Percentiles rank a stretch among this genome's conserved stretches.
phyloP scores from a whole-genome alignment of 64 coral and sea anemone species.

The Porites lutea region DNA sequence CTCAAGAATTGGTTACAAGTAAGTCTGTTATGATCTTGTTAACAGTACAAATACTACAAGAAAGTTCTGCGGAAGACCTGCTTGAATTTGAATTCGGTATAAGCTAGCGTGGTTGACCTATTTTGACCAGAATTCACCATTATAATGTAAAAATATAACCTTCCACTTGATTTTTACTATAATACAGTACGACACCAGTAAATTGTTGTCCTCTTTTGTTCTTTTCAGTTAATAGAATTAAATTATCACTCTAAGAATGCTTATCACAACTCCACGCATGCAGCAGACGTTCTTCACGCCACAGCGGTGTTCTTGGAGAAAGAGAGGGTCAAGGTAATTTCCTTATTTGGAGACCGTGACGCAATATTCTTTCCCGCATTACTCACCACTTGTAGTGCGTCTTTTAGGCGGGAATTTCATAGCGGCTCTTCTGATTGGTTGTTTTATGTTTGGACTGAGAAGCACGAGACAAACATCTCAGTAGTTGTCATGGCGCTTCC shows the following conservation, averaged over 20 bases:
- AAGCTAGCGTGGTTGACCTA: too few species aligned
- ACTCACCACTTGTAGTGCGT: neutral
- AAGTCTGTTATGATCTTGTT: conserved; percentile 25
- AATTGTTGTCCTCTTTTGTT: neutral
- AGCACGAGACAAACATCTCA: too few species aligned
- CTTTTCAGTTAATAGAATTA: conserved; percentile 94
- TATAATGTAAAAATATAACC: too few species aligned
- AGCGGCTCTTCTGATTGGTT: too few species aligned
- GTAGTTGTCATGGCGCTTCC: too few species aligned
- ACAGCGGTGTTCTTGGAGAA: conserved; percentile 95
- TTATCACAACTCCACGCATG: conserved; percentile 98
- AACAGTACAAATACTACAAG: neutral
- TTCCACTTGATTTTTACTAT: too few species aligned
- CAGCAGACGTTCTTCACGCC: conserved; percentile 95
- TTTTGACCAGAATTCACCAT: too few species aligned
- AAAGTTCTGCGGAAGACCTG: neutral
- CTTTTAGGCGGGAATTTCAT: neutral
- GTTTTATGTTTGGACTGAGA: too few species aligned
- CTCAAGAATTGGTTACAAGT: conserved; percentile 98
- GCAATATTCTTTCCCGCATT: too few species aligned
- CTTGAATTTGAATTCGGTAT: neutral
- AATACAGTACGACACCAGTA: too few species aligned
- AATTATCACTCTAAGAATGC: conserved; percentile 97
- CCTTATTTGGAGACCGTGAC: too few species aligned
- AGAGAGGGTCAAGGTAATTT: conserved; percentile 94